Evolutionary conservation across 2,888 invertebrate genomes (phyloP), one percentile per base, ranked within the genome.

Genomic region (Lottia scabra): DNA sequence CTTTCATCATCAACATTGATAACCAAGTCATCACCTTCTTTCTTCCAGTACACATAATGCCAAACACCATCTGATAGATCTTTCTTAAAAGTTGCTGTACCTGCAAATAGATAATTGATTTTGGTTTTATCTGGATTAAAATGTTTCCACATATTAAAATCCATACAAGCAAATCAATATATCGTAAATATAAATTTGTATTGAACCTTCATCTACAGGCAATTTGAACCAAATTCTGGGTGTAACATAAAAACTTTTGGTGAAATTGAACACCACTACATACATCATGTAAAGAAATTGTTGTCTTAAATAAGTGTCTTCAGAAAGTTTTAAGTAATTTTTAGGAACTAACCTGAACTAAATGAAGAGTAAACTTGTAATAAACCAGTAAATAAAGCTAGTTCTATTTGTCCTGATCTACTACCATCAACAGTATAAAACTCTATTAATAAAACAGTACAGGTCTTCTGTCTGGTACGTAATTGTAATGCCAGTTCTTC

Each of bases 371-470:
- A 75, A 15, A 84, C 77, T 68, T 86, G 84, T 12, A 86, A 72
- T 44, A 76, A 75, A 4, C 75, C 73, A 19, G 71, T 70, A 68
- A 78, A 82, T 65, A 85, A 70, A n/a, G 82, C 79, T 62, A 87
- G 81, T 73, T 85, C 83, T 45, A 86, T 72, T 71, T 80, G 82
- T 65, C 77, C 75, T 16, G 68, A 67, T 3, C 74, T 66, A 8
- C 27, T 27, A 13, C 75, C 77, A 19, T 43, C 48, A 16, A 30
- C 43, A n/a, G 62, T 68, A 30, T 78, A 73, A 23, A 85, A 81
- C 75, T 86, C 81, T 13, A 86, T 62, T 63, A 80, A 78, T 73
- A 87, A 48, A 64, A 87, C 73, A 8, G 84, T 83, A 6, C 82
- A 79, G 8, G 78, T 78, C 38, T 72, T 30, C 26, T 78, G 78